These are phyloP conservation scores for Eubucco bourcierii DNA, from an alignment of 2,113 vertebrate genomes.

Conservation along the genomic window DNA sequence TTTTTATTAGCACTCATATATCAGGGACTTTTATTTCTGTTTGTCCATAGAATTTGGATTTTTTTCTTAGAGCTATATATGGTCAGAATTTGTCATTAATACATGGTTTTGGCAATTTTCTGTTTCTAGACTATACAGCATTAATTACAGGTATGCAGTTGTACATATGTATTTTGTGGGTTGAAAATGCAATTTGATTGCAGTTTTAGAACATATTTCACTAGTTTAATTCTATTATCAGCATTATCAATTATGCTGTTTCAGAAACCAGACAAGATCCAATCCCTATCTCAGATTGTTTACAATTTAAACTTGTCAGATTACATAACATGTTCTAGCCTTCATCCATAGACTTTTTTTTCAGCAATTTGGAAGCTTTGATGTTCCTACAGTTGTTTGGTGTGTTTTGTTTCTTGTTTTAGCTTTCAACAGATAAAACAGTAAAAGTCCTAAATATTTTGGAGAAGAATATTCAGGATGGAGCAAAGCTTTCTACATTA, in stretches of 20 bases:
- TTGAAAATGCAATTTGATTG: no score
- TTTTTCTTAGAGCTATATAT: no score
- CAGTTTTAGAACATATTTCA: not conserved
- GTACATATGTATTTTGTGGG: no score
- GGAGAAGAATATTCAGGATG: slow-evolving; percentile 98
- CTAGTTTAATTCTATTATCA: not conserved
- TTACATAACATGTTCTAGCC: not conserved
- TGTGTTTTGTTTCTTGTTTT: slow-evolving; percentile 43
- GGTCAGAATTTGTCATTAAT: no score
- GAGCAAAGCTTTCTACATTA: slow-evolving; percentile 89
- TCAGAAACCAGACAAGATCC: not conserved
- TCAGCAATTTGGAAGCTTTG: not conserved
- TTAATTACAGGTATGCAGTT: no score
- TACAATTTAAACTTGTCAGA: not conserved
- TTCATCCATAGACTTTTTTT: not conserved
- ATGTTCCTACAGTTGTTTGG: not conserved
- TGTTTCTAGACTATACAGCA: no score
- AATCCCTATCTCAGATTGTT: not conserved
- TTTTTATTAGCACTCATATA: no score
- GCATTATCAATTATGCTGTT: not conserved
- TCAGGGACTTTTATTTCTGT: no score
- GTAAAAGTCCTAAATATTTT: slow-evolving; percentile 96
- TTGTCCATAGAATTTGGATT: no score
- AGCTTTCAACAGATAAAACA: slow-evolving; percentile 96
- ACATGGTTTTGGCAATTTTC: no score